Conservation (phyloP, 2,888 invertebrate genomes). For the Chymomyza caudatula region DNA sequence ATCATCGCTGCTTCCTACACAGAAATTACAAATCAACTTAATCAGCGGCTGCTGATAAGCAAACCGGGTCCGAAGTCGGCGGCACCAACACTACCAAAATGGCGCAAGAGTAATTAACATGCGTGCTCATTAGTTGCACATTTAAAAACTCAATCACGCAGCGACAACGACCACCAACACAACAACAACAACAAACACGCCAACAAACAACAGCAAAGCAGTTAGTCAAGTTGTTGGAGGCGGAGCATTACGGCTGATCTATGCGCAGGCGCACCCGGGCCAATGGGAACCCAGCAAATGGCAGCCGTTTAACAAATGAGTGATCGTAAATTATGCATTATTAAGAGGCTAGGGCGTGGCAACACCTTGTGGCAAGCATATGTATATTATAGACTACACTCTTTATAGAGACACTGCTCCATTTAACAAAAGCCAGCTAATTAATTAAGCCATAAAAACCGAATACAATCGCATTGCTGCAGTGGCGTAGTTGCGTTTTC, state of each 20-base stretch:
- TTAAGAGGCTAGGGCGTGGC: background rate
- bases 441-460: slow-evolving; percentile 66
- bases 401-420: background rate
- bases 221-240: background rate
- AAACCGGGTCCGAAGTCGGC: too few relatives aligned
- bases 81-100: slow-evolving; percentile 7
- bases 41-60: slow-evolving; percentile 63
- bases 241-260: slow-evolving; percentile 25
- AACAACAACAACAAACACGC: slow-evolving; percentile 22
- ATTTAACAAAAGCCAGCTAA: slow-evolving; percentile 29
- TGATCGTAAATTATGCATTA: background rate
- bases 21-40: slow-evolving; percentile 61
- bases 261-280: slow-evolving; percentile 44
- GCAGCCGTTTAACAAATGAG: slow-evolving; percentile 34
- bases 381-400: background rate
- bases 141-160: slow-evolving; percentile 61
- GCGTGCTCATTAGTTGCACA: slow-evolving; percentile 2
- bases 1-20: background rate
- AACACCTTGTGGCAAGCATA: background rate
- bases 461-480: background rate
- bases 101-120: slow-evolving; percentile 18
- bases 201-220: background rate
- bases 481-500: too few relatives aligned
- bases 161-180: slow-evolving; percentile 12
- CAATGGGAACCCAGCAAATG: slow-evolving; percentile 49